These are phyloP conservation scores for Pteropus alecto DNA, from an alignment of 2,113 vertebrate genomes.

Conservation along the genomic window DNA sequence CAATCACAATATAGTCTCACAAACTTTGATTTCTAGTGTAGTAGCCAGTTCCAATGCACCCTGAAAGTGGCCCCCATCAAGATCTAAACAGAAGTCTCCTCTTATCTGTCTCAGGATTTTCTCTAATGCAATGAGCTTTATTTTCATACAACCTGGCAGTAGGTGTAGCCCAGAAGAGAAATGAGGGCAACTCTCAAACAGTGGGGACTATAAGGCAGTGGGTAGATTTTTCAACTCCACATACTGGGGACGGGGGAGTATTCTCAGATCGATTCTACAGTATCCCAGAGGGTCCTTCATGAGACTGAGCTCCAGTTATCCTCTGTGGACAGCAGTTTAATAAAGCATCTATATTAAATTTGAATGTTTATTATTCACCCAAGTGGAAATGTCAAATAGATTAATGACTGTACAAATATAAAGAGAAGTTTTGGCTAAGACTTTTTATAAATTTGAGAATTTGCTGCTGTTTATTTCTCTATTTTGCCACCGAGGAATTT, in stretches of 20 bases:
- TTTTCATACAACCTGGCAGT: neutral
- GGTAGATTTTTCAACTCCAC: neutral
- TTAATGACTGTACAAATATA: neutral
- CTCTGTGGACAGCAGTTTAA: neutral
- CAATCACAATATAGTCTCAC: neutral
- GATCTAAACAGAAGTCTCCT: neutral
- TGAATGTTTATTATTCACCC: neutral
- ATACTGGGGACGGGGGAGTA: too few relatives aligned
- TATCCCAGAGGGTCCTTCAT: neutral
- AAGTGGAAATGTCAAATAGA: neutral
- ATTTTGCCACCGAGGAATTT: neutral
- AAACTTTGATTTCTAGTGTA: neutral
- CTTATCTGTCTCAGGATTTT: neutral
- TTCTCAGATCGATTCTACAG: neutral
- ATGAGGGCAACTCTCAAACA: neutral
- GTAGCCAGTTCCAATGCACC: neutral
- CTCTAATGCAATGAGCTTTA: neutral
- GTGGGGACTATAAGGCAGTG: too few relatives aligned
- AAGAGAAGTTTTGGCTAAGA: neutral
- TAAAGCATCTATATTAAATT: neutral
- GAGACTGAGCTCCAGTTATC: neutral
- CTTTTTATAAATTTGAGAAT: neutral
- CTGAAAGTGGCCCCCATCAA: neutral
- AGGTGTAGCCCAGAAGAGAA: neutral
- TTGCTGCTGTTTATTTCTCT: neutral